Conservation (phyloP, 92 coral and sea anemone species). For the Epizoanthus rinbou region DNA sequence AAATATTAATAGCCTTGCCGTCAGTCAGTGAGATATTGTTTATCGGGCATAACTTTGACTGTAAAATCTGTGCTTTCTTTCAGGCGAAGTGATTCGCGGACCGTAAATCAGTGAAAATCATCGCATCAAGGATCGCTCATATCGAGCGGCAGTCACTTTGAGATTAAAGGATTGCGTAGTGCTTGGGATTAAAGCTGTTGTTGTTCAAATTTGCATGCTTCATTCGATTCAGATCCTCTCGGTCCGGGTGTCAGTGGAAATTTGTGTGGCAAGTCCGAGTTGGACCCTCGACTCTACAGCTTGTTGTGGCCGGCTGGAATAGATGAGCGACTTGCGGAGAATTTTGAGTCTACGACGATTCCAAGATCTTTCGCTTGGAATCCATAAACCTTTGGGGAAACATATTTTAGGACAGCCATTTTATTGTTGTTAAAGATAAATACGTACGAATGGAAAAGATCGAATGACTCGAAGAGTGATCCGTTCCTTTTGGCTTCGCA, state of each 20-base stretch:
- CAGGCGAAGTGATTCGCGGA: conserved; percentile 43
- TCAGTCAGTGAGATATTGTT: conserved; percentile 40
- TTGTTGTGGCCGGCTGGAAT: conserved; percentile 16
- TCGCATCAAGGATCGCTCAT: conserved; percentile 7
- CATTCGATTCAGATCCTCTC: neutral
- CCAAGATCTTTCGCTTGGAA: neutral
- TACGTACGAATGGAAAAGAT: neutral
- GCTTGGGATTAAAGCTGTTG: neutral
- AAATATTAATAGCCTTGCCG: conserved; percentile 38
- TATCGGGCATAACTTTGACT: conserved; percentile 27
- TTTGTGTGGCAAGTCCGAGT: conserved; percentile 22
- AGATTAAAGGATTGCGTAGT: neutral
- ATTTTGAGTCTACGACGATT: neutral
- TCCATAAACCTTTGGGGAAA: neutral
- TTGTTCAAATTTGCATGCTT: conserved; percentile 2
- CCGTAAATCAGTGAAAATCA: conserved; percentile 40
- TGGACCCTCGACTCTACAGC: conserved; percentile 18
- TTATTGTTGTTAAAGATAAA: neutral
- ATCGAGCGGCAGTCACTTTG: conserved; percentile 2
- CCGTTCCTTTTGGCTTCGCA: conserved; percentile 23
- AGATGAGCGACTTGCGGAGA: neutral
- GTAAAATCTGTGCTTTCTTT: conserved; percentile 38
- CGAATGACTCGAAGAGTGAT: conserved; percentile 27
- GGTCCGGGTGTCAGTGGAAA: conserved; percentile 11
- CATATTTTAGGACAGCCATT: conserved; percentile 9